Base-by-base conservation (phyloP, 2,888 invertebrate species). In the Emesis furor region DNA sequence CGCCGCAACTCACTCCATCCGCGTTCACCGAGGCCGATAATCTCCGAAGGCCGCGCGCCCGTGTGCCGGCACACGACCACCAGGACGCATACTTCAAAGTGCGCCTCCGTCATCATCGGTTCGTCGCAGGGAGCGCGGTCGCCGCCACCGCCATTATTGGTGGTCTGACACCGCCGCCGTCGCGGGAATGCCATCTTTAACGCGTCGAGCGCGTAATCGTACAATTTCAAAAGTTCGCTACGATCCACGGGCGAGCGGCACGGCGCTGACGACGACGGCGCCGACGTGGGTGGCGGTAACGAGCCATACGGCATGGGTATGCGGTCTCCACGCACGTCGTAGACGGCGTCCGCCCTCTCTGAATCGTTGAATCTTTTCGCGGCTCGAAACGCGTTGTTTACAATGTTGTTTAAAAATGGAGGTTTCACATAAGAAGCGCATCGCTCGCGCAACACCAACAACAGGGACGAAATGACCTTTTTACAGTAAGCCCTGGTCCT, bases 401-500 rank as follows among this genome's bases (percentile, higher is more conserved):
- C 24, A 62, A 62, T 62, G 62, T 10, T 62, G 12, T 62, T 62
- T 62, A 62, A 62, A 59, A 59, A 62, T 30, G 30, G 62, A 30
- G 62, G 62, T 30, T 8, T 30, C 62, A 62, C 62, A 59, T 24
- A 59, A 7, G 62, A 62, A 62, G 30, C 24, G 62, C 62, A 62
- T 30, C 62, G 62, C 10, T 62, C 62, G 62, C 30, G 62, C 62
- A 62, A 62, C 62, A 62, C 62, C 62, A 62, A 62, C 30, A 62
- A 62, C 62, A 62, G 62, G 62, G 62, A 62, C 10, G 62, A 62
- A 62, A 62, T 30, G 0, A 62, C 62, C 62, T 62, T 62, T 62
- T 62, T 62, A 30, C 62, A 62, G 62, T 62, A 62, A 62, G 62
- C 62, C 24, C 62, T 62, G 30, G 62, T 62, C 62, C 62, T 62